Conservation (phyloP, 2,113 vertebrate species). For the Calyptomena viridis region DNA sequence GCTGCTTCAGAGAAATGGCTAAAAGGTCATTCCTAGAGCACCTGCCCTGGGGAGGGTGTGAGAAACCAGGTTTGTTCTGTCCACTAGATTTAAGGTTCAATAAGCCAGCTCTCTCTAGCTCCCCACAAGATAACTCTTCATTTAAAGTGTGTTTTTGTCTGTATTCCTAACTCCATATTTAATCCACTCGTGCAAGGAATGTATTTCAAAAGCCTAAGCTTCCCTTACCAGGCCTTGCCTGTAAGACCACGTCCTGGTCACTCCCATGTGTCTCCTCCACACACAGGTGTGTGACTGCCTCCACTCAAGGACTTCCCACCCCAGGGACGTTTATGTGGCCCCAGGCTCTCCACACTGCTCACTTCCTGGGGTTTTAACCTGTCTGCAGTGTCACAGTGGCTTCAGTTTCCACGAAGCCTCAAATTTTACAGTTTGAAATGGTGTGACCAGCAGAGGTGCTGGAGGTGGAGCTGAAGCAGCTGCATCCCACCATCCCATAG, state of each 20-base stretch:
- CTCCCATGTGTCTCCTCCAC: rapidly evolving
- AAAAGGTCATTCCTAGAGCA: neutral
- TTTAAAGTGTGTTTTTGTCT: neutral
- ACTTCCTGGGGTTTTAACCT: neutral
- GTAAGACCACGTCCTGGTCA: neutral
- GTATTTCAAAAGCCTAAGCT: neutral
- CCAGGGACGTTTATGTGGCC: neutral
- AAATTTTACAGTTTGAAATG: neutral
- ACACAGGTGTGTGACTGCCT: neutral
- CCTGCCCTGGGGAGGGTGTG: rapidly evolving
- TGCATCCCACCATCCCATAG: rapidly evolving
- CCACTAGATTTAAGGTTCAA: neutral
- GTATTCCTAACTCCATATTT: neutral
- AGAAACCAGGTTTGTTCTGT: neutral
- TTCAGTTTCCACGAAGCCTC: neutral
- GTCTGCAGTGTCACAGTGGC: neutral
- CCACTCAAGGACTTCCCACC: neutral
- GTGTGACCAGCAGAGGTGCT: rapidly evolving
- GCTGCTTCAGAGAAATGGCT: neutral
- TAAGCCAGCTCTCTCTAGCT: neutral
- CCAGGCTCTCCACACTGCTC: rapidly evolving
- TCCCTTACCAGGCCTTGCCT: neutral
- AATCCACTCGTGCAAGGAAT: neutral
- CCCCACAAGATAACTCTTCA: neutral
- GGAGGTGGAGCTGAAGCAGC: neutral